These are phyloP conservation scores for Cavia aperea DNA, from an alignment of 2,113 vertebrate species.

Conservation along the genomic window DNA sequence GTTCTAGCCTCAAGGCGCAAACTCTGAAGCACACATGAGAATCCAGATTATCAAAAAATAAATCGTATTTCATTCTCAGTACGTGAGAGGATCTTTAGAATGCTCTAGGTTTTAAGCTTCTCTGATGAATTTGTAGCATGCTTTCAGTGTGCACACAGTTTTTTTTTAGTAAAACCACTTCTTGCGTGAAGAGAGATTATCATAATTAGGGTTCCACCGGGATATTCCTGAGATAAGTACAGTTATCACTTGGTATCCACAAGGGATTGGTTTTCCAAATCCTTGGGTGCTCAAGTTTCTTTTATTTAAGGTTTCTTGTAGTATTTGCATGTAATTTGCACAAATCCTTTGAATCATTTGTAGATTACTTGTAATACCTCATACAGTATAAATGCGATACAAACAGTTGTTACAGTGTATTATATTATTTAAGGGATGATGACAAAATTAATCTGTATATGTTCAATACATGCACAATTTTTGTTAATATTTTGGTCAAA, in stretches of 20 bases:
- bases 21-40: neutral
- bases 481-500: neutral
- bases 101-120: neutral
- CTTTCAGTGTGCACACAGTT: neutral
- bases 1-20: neutral
- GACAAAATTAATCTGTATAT: neutral
- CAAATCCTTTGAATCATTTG: neutral
- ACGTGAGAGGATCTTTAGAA: neutral
- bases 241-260: neutral
- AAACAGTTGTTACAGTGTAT: neutral
- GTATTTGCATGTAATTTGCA: neutral
- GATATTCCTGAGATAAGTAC: neutral
- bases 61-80: neutral
- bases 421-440: neutral
- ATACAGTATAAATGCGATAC: neutral
- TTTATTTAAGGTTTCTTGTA: neutral
- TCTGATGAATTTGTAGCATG: neutral
- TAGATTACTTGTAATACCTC: neutral
- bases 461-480: neutral
- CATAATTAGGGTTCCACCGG: neutral
- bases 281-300: neutral
- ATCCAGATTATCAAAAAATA: neutral
- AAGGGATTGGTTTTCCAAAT: neutral
- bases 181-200: neutral
- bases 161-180: neutral